Conservation (phyloP, 2,113 vertebrate species). For the Phaetusa simplex region DNA sequence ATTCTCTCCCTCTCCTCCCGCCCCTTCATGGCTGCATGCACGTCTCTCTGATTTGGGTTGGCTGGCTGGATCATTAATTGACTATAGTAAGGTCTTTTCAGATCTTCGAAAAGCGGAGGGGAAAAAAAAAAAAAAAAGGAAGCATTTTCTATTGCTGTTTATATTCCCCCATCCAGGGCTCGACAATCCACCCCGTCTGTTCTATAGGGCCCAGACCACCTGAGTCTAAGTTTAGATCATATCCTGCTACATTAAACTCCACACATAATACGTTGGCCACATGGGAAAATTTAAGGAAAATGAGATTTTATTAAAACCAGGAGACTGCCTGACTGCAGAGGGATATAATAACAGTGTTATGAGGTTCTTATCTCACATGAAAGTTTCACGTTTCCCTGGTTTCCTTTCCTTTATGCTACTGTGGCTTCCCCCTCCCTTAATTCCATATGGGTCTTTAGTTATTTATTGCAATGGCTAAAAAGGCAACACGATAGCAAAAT, state of each 20-base stretch:
- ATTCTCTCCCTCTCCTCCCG: neutral
- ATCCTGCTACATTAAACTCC: conserved; percentile 73
- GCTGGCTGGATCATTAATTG: conserved; percentile 2
- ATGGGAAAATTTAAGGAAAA: conserved; percentile 77
- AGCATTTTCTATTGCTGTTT: neutral
- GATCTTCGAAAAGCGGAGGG: neutral
- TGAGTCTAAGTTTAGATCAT: conserved; percentile 75
- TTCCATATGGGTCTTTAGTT: conserved; percentile 5
- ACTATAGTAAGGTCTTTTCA: conserved; percentile 4
- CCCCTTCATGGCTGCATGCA: neutral
- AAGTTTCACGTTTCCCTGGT: conserved; percentile 65
- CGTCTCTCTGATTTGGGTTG: conserved; percentile 11
- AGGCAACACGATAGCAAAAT: conserved; percentile 2
- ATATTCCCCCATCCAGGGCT: neutral
- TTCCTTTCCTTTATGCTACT: conserved; percentile 37
- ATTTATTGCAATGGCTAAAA: conserved; percentile 36
- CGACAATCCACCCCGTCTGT: conserved; percentile 36
- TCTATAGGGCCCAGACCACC: conserved; percentile 54
- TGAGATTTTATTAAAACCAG: conserved; percentile 79
- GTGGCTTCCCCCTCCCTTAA: neutral
- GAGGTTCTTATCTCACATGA: conserved; percentile 69
- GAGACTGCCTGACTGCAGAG: conserved; percentile 64
- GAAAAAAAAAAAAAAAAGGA: neutral
- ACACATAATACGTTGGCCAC: conserved; percentile 63
- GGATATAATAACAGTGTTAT: conserved; percentile 59